Percentiles rank a stretch among this genome's conserved stretches.
These are phyloP conservation scores for Lampropteryx suffumata DNA, from an alignment of 2,888 invertebrate species.

Conservation along the genomic window DNA sequence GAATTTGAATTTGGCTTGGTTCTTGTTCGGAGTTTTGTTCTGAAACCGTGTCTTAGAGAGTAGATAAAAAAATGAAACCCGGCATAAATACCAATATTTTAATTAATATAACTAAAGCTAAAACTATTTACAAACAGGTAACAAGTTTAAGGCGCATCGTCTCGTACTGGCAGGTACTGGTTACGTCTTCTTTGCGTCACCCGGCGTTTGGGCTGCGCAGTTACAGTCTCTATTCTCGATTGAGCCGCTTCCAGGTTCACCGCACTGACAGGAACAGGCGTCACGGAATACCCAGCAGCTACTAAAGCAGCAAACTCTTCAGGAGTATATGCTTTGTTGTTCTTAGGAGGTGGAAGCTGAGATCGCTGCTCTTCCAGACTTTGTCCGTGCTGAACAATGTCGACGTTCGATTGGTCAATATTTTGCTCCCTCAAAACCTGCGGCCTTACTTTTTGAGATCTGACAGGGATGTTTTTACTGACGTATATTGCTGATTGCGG, in stretches of 20 bases:
- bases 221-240: conserved; percentile 58
- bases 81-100: conserved; percentile 58
- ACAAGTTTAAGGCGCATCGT: conserved; percentile 69
- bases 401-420: conserved; percentile 35
- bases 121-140: conserved; percentile 59
- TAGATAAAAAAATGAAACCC: conserved; percentile 38
- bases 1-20: no score
- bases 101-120: conserved; percentile 48
- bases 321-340: conserved; percentile 77
- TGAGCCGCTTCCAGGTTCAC: conserved; percentile 59
- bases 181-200: conserved; percentile 59
- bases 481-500: conserved; percentile 74
- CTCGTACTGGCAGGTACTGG: conserved; percentile 73
- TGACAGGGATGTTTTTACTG: conserved; percentile 62
- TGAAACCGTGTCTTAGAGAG: no score
- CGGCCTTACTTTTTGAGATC: conserved; percentile 56
- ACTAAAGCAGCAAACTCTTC: conserved; percentile 77
- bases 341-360: conserved; percentile 75
- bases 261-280: conserved; percentile 72
- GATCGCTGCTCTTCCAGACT: conserved; percentile 66
- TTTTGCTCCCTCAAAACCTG: conserved; percentile 50
- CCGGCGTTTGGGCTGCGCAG: conserved; percentile 50
- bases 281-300: conserved; percentile 77
- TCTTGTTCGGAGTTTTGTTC: no score
- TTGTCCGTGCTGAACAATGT: conserved; percentile 58